phyloP scores from a whole-genome alignment of 2,797 vertebrate genomes.

The Sebastolobus altivelis region DNA sequence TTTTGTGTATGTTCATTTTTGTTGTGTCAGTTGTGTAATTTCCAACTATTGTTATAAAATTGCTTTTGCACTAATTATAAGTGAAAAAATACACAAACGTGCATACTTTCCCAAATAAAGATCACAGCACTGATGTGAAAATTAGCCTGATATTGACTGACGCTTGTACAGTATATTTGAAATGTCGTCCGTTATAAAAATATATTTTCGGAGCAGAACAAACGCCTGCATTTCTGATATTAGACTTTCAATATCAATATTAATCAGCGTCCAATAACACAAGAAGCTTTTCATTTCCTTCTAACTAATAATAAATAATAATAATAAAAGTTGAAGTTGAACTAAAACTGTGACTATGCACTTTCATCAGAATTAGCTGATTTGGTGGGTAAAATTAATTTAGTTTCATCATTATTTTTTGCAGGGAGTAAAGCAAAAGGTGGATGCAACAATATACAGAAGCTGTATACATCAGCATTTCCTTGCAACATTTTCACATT shows the following conservation, averaged over 20 bases:
- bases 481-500: not conserved
- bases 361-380: not conserved
- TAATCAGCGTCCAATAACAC: not conserved
- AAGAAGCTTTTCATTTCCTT: not conserved
- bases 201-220: not conserved
- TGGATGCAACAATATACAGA: not conserved
- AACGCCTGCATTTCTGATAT: not conserved
- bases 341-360: not conserved
- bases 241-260: not conserved
- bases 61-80: not conserved
- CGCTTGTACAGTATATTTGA: not conserved
- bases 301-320: not conserved
- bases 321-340: not conserved
- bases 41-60: not conserved
- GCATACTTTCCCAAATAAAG: not conserved
- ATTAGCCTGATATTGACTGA: not conserved
- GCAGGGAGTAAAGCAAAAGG: not conserved
- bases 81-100: not conserved
- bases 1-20: constrained; percentile 1
- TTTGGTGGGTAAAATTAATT: not conserved
- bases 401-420: not conserved
- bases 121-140: not conserved
- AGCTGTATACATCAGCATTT: not conserved
- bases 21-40: constrained; percentile 1
- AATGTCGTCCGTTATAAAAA: not conserved